Base-by-base conservation (phyloP, 2,113 vertebrate genomes). In the Crocuta crocuta region DNA sequence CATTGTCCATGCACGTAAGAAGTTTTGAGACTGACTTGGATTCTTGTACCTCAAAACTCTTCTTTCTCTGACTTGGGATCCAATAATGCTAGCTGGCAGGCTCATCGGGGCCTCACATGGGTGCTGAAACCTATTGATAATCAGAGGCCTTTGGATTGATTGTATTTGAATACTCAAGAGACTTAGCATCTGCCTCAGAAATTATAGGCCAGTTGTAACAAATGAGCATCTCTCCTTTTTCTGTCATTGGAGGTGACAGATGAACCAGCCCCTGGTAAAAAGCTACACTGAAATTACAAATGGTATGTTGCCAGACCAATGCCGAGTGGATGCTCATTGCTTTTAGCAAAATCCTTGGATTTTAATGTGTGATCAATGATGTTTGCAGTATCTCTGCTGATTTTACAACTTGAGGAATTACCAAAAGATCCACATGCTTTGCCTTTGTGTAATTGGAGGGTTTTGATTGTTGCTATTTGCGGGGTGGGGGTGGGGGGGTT, bases 331-430 rank as follows among this genome's bases (percentile, higher is more conserved):
- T 68, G 48, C 15, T 79, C 53, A 73, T 26, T 66, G 23, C 8
- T 86, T 94, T 95, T 53, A 78, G 53, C 8, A 73, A 94, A 97
- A 82, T 61, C 24, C 55, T 89, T 94, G 39, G 2, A 89, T 95
- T 93, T 90, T 92, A 93, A 65, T 31, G 48, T 68, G 9, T 74
- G 13, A 70, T 61, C 55, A 2, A 76, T 74, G 71, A 74, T 53
- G 66, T 89, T 81, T 89, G n/a, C 7, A 68, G 35, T 68, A 68
- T 89, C 78, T 91, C 28, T 68, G 15, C 10, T 96, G n/a, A 89
- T 84, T 82, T 97, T 85, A 53, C 7, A 35, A 35, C 71, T 89
- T 1, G 21, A 58, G 0, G 39, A 33, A 66, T 78, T 84, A 71
- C 24, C 28, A 26, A 55, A 45, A 89, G 87, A 65, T 39, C 1